Conservation (phyloP, 2,888 invertebrate genomes). For the Thymelicus sylvestris region DNA sequence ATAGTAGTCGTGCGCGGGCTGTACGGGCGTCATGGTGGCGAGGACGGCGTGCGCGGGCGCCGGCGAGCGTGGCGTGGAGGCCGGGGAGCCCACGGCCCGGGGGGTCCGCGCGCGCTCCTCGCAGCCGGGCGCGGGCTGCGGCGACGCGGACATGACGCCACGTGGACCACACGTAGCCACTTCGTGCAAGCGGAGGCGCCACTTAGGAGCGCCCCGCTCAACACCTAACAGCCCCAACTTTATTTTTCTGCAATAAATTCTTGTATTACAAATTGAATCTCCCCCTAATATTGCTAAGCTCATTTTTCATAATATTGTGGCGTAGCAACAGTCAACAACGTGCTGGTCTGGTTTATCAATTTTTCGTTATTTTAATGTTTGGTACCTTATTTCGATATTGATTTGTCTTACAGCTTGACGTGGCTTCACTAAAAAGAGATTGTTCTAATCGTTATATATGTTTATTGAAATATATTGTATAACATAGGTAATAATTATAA, state of each 20-base stretch:
- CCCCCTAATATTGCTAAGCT: not conserved
- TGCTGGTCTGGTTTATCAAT: slow-evolving; percentile 7
- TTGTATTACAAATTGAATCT: not conserved
- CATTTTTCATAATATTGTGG: not conserved
- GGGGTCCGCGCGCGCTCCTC: slow-evolving; percentile 77
- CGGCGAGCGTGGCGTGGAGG: slow-evolving; percentile 84
- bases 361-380: not conserved
- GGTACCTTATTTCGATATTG: slow-evolving; percentile 10
- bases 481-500: too few relatives aligned
- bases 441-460: too few relatives aligned
- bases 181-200: slow-evolving; percentile 71
- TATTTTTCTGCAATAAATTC: slow-evolving; percentile 67
- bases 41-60: slow-evolving; percentile 90
- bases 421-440: too few relatives aligned
- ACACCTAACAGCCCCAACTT: slow-evolving; percentile 61
- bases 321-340: slow-evolving; percentile 16
- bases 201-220: slow-evolving; percentile 74
- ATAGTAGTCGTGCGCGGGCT: slow-evolving; percentile 90
- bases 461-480: too few relatives aligned
- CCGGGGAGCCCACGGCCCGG: slow-evolving; percentile 78
- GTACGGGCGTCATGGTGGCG: slow-evolving; percentile 94
- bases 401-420: too few relatives aligned
- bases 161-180: slow-evolving; percentile 59
- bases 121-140: slow-evolving; percentile 66
- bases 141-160: slow-evolving; percentile 78